These are phyloP conservation scores for Sebastes matsubarae DNA, from an alignment of 2,797 vertebrate species.

Conservation along the genomic window DNA sequence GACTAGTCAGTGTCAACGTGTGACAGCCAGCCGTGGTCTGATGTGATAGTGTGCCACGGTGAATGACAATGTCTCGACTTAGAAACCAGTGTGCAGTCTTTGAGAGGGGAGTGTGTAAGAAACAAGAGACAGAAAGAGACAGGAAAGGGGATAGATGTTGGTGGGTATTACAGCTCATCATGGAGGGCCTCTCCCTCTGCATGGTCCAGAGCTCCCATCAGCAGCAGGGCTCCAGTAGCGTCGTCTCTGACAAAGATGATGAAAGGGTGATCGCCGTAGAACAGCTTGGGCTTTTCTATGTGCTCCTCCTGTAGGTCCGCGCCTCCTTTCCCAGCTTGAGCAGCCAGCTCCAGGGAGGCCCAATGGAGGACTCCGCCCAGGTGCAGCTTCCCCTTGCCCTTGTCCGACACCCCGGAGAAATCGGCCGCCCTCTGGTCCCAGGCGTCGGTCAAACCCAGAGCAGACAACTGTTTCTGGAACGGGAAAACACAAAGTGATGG, in stretches of 20 bases:
- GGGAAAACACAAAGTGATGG: background rate
- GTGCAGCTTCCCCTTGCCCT: conserved; percentile 63
- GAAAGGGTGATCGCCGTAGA: conserved; percentile 78
- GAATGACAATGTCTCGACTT: conserved; percentile 71
- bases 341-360: conserved; percentile 71
- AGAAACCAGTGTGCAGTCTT: conserved; percentile 37
- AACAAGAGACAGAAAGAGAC: background rate
- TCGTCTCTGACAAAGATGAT: conserved; percentile 72
- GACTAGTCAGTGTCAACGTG: conserved; percentile 47
- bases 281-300: conserved; percentile 64
- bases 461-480: conserved; percentile 67
- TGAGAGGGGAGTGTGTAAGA: background rate
- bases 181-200: conserved; percentile 66
- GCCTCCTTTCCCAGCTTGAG: conserved; percentile 43
- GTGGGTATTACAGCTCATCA: conserved; percentile 70
- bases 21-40: conserved; percentile 64
- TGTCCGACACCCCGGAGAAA: conserved; percentile 63
- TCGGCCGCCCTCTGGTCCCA: conserved; percentile 71
- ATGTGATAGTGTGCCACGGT: conserved; percentile 55
- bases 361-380: conserved; percentile 73
- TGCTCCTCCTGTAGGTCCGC: conserved; percentile 48
- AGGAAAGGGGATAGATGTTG: background rate
- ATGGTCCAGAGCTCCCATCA: conserved; percentile 77
- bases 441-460: conserved; percentile 72
- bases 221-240: conserved; percentile 67